Base-by-base conservation (phyloP, 2,888 invertebrate genomes). In the Poecilobothrus nobilitatus region DNA sequence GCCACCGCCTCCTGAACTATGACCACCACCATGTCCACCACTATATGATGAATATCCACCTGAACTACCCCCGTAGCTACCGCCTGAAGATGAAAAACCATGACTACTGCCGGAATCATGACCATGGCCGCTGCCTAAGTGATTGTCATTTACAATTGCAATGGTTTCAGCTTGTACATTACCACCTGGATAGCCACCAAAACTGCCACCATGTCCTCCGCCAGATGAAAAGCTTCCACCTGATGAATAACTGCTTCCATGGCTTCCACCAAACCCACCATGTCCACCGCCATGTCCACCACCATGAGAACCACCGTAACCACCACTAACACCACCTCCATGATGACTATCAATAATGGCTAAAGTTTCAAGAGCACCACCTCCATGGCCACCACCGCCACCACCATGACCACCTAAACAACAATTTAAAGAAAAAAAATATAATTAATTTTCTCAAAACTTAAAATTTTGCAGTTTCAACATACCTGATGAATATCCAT, bases 1-100 rank as follows among this genome's bases (percentile, higher is more conserved):
- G 34, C 68, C 66, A 66, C 68, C 67, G 7, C 74, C 72, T 70
- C 74, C 74, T 53, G 76, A 71, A 8, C 74, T 71, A 53, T 73
- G 66, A 53, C 71, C 70, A 61, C 53, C 68, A n/a, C 73, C 71
- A 64, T 68, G 37, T 37, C 37, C 37, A 6, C 53, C 53, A n/a
- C 53, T 53, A 18, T 53, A 53, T 18, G 18, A 15, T 53, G 18
- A 15, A 53, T 53, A 53, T 18, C 53, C 53, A 18, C 53, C 53
- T 18, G 15, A n/a, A 53, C 53, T 53, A 4, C 53, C 53, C 3
- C 53, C n/a, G 18, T 53, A n/a, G 18, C 53, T 53, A 18, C 53
- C 53, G 15, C 53, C n/a, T 18, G 18, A 53, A 3, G 53, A 53
- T 18, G 53, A 53, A 15, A 53, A 15, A 2, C 53, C 53, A 18